phyloP scores from a whole-genome alignment of 2,888 invertebrate genomes.

The Penaeus monodon region DNA sequence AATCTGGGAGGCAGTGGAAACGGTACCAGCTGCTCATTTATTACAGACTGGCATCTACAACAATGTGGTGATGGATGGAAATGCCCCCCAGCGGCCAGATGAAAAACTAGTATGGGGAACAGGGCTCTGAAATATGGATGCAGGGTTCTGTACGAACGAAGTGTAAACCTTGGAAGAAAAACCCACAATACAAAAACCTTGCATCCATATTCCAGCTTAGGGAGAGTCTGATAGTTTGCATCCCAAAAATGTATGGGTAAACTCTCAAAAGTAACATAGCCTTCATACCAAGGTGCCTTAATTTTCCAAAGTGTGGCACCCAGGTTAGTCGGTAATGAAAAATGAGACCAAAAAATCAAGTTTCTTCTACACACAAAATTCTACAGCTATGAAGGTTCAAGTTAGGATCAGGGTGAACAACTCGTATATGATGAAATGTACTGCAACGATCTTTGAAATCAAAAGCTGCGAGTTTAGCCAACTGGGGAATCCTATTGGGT shows the following conservation, averaged over 20 bases:
- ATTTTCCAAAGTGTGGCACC: background rate
- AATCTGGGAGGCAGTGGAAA: background rate
- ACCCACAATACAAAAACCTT: background rate
- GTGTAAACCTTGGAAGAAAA: no score
- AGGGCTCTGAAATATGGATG: background rate
- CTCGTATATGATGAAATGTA: background rate
- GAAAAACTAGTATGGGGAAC: background rate
- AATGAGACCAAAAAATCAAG: background rate
- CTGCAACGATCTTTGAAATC: background rate
- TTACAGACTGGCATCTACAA: background rate
- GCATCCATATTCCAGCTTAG: constrained; percentile 1
- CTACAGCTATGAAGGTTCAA: background rate
- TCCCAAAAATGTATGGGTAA: background rate
- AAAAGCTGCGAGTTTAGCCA: background rate
- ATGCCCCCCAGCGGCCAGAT: background rate
- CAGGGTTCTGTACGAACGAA: background rate
- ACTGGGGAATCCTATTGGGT: background rate
- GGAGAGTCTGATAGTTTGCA: background rate
- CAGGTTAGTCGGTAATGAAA: background rate
- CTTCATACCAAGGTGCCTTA: background rate
- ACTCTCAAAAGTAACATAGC: background rate
- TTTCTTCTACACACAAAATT: background rate
- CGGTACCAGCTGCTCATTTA: background rate
- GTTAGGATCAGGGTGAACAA: constrained; percentile 10
- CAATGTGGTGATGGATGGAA: background rate